Conservation (phyloP, 2,797 vertebrate species). For the Cryptoblepharus egeriae region DNA sequence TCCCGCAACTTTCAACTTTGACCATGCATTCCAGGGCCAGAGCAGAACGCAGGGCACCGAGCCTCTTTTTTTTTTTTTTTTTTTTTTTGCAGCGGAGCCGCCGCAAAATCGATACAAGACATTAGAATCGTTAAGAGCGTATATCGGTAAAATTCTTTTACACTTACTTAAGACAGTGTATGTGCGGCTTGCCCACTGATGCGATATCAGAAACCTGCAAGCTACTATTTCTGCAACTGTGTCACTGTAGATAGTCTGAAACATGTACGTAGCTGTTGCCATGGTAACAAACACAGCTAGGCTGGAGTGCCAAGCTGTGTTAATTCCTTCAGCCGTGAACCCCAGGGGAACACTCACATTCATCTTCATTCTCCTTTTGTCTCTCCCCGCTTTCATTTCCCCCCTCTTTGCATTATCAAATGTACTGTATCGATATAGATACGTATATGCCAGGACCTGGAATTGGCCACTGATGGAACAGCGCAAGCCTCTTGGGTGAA, state of each 20-base stretch:
- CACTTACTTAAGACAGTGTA: constrained; percentile 75
- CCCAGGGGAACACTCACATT: constrained; percentile 81
- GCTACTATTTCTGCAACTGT: constrained; percentile 82
- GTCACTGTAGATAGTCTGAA: constrained; percentile 81
- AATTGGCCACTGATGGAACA: constrained; percentile 41
- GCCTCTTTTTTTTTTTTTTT: too few relatives aligned
- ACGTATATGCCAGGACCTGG: constrained; percentile 51
- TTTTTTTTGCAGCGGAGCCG: constrained; percentile 45
- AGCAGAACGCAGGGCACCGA: constrained; percentile 22
- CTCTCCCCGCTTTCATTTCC: constrained; percentile 76
- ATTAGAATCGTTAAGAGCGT: constrained; percentile 58
- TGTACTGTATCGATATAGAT: constrained; percentile 62
- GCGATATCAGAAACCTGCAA: constrained; percentile 76
- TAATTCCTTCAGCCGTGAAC: constrained; percentile 87
- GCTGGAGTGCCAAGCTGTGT: constrained; percentile 84
- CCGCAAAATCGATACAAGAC: constrained; percentile 28
- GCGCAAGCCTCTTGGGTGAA: neutral
- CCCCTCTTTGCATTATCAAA: constrained; percentile 67
- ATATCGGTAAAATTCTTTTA: constrained; percentile 70
- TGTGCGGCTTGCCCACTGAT: constrained; percentile 74
- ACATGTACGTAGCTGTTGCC: constrained; percentile 81
- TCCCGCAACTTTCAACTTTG: constrained; percentile 74
- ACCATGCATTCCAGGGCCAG: constrained; percentile 40
- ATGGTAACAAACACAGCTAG: constrained; percentile 82
- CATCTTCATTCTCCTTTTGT: constrained; percentile 78